Evolutionary conservation across 2,113 vertebrate species (phyloP).

Genomic region (Lynx canadensis): DNA sequence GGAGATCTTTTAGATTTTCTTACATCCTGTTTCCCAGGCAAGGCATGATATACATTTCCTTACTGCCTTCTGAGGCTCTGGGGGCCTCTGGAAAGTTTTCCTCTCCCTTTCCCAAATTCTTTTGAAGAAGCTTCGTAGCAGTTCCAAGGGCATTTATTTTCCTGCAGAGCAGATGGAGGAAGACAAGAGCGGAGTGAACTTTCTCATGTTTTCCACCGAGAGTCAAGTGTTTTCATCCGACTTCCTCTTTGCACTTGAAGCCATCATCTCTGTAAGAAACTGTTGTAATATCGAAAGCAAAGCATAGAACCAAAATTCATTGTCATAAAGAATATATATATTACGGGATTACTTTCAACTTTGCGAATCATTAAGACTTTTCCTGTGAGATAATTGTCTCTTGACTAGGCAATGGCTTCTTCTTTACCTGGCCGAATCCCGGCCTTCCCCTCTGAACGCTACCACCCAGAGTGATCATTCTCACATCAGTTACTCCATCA

Average conservation of each 20-base stretch:
- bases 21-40: neutral
- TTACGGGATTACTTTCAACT: neutral
- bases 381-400: neutral
- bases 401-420: neutral
- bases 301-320: neutral
- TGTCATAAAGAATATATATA: neutral
- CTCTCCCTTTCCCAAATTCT: neutral
- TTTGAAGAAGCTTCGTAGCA: neutral
- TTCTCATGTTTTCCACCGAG: neutral
- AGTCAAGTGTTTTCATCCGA: neutral
- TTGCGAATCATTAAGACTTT: neutral
- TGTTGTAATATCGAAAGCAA: slow-evolving; percentile 1
- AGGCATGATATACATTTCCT: neutral
- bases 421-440: neutral
- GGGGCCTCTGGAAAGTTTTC: neutral
- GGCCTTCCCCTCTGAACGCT: neutral
- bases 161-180: neutral
- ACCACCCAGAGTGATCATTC: neutral
- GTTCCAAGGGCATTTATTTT: slow-evolving; percentile 25
- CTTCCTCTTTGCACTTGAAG: neutral
- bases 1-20: neutral
- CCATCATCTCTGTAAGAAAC: neutral
- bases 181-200: neutral
- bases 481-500: neutral
- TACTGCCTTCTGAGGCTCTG: neutral